Base-by-base conservation (phyloP, 2,888 invertebrate genomes). In the Stramonita haemastoma region DNA sequence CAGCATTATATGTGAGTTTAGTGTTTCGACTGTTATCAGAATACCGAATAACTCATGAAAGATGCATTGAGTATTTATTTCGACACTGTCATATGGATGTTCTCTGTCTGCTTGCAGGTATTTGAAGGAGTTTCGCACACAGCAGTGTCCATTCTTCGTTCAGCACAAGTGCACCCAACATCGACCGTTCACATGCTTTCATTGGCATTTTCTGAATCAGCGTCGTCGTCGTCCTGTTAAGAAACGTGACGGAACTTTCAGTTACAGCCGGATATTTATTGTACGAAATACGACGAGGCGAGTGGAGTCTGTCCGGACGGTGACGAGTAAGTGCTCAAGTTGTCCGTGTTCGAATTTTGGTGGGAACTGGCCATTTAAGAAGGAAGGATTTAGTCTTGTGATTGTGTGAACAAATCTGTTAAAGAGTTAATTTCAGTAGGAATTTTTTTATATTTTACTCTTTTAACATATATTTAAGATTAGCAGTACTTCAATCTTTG, bases 81-180 rank as follows among this genome's bases (percentile, higher is more conserved):
- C 19, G 56, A 15, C 26, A 81, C 87, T 81, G 87, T 81, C 81
- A 57, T 87, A 34, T 60, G 79, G 73, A 8, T 57, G 77, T 70
- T 85, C 90, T 86, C 86, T 66, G 32, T 89, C 90, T 90, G 73
- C 93, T 96, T 96, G 88, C 96, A 99, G 99, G 97, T 99, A 99
- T 97, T 97, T 99, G 96, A 99, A 99, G 97, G 99, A 99, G 97
- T 99, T 99, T 97, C 98, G 99, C 95, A 99, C 99, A 96, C 99
- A 99, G 97, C 99, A 99, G 97, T 99, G 99, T 97, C 98, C 98
- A 96, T 98, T 99, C 96, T 99, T 99, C 97, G 97, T 99, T 96
- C 99, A 99, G 97, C 99, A 99, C 97, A 99, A 99, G 97, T 99
- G 99, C 97, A 99, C 99, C 96, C 99, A 99, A 97, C 99, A 99